phyloP scores from a whole-genome alignment of 2,888 invertebrate genomes.

The Cetonia aurata region DNA sequence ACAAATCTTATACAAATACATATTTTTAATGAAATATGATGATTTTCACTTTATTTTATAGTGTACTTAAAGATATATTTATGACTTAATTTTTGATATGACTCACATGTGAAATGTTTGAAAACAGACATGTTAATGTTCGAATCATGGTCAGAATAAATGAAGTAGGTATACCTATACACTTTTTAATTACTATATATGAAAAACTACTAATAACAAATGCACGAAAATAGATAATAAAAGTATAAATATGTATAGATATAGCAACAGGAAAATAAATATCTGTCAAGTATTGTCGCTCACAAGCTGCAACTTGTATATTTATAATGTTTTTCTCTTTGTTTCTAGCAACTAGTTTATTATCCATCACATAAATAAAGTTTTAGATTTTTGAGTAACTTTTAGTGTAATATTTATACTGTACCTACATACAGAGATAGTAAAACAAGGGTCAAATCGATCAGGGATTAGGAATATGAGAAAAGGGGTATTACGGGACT shows the following conservation, averaged over 20 bases:
- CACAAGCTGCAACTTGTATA: slow-evolving; percentile 53
- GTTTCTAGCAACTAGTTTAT: slow-evolving; percentile 37
- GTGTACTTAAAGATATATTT: slow-evolving; percentile 4
- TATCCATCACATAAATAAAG: slow-evolving; percentile 45
- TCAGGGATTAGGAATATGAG: too few relatives aligned
- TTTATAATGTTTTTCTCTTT: slow-evolving; percentile 10
- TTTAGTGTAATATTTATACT: background rate
- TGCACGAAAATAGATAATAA: too few relatives aligned
- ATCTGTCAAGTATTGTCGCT: slow-evolving; percentile 55
- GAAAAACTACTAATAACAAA: too few relatives aligned
- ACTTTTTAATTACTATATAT: too few relatives aligned
- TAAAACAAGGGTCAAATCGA: too few relatives aligned
- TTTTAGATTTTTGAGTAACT: slow-evolving; percentile 17
- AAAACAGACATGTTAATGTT: background rate
- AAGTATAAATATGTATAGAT: background rate
- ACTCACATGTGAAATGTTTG: slow-evolving; percentile 12
- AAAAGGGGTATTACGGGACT: too few relatives aligned
- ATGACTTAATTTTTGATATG: slow-evolving; percentile 21
- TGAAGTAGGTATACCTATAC: background rate
- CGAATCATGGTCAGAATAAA: background rate
- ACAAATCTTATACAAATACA: slow-evolving; percentile 1
- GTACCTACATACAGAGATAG: too few relatives aligned
- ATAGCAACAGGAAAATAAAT: background rate
- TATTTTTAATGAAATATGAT: slow-evolving; percentile 17
- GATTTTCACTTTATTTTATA: background rate